A percentile compares a stretch with the other conserved stretches of the same genome.
Evolutionary conservation across 2,888 invertebrate species (phyloP).

Genomic region (Itoplectis maculator): DNA sequence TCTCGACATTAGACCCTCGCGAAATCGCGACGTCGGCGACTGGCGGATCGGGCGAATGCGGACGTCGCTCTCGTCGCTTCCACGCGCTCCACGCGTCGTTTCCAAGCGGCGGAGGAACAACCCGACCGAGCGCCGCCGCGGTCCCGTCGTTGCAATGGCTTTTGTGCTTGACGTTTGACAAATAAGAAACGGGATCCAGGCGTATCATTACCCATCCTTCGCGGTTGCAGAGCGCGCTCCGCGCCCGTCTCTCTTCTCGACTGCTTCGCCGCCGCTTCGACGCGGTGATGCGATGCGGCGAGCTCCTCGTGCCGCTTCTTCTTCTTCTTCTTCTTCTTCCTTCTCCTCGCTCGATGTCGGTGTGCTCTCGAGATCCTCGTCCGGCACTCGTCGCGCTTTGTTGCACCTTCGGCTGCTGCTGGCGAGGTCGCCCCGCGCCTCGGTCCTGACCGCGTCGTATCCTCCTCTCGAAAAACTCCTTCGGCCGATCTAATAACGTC

Average conservation of each 20-base stretch:
- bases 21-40: constrained; percentile 17
- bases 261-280: constrained; percentile 52
- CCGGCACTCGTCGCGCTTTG: constrained; percentile 49
- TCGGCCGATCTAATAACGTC: constrained; percentile 84
- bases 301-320: constrained; percentile 47
- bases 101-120: constrained; percentile 25
- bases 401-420: constrained; percentile 56
- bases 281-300: constrained; percentile 60
- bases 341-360: constrained; percentile 35
- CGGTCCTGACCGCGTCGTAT: constrained; percentile 70
- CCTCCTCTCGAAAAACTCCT: constrained; percentile 82
- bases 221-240: constrained; percentile 73
- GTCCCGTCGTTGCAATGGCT: constrained; percentile 76
- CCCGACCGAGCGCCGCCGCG: constrained; percentile 60
- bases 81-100: too few species aligned
- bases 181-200: constrained; percentile 84
- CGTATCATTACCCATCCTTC: constrained; percentile 84
- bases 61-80: too few species aligned
- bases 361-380: constrained; percentile 19
- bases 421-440: constrained; percentile 21
- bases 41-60: constrained; percentile 26
- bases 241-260: constrained; percentile 49
- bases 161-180: constrained; percentile 84
- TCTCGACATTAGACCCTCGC: constrained; percentile 31
- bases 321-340: too few species aligned